Evolutionary conservation across 1,140 invertebrate species (phyloP), one percentile per base, ranked within the genome.

Genomic region (Aphaenogaster rudis): DNA sequence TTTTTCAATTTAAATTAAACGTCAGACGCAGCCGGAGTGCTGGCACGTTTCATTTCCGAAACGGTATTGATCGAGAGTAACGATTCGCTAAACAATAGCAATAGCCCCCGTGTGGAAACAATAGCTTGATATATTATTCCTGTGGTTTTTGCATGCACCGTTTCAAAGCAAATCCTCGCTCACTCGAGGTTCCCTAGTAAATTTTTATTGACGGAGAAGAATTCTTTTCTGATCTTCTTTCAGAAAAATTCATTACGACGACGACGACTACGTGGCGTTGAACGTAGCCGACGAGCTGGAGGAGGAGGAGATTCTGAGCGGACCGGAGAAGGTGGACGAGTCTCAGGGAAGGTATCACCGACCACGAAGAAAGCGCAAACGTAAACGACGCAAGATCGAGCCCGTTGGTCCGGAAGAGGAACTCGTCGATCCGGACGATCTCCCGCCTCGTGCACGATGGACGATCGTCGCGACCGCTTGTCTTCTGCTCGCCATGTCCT

Each of bases 401-500:
- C 88, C 94, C 86, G 92, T 92, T 82, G 33, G 21, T 21, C 88
- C 92, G 52, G 88, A 92, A 84, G 92, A 93, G 88, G 92, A 95
- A 86, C 88, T 94, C 17, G 90, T 93, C 6, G 94, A 98, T 94
- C 97, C 97, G 0, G 97, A 98, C 84, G 98, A 98, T 92, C 94
- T 98, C 87, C 97, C 98, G 1, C 97, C 97, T 79, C 96, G 97
- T 67, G 98, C 98, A 11, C 97, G 97, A 85, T 98, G 98, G 97
- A 98, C 98, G 50, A 98, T 99, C 93, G 97, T 98, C 92, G 97
- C 97, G 86, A 98, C 98, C 33, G 98, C 98, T 57, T 98, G 98
- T 90, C 96, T 98, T 61, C 96, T 99, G 52, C 96, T 98, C 17
- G 97, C 98, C 87, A 98, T 98, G 96, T 98, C 98, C 92, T 96